Evolutionary conservation across 2,797 vertebrate genomes (phyloP).

Genomic region (Babyrousa celebensis): DNA sequence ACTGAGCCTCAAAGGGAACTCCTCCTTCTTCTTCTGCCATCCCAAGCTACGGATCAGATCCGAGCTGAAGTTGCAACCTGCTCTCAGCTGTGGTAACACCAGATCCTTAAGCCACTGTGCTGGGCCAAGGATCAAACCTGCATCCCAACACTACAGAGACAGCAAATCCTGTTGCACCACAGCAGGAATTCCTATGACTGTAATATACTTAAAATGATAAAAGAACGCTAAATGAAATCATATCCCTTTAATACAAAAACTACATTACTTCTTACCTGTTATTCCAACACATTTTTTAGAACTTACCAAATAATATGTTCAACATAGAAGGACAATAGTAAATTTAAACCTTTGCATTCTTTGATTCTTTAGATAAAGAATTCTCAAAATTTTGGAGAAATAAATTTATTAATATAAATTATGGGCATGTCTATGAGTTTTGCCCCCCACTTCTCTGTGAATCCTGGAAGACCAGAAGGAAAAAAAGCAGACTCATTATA

Average conservation of each 20-base stretch:
- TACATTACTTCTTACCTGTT: neutral
- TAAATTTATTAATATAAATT: neutral
- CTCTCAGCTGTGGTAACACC: too few species aligned
- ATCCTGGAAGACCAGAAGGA: neutral
- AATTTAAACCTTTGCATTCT: neutral
- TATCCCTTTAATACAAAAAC: neutral
- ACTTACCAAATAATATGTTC: neutral
- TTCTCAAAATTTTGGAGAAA: neutral
- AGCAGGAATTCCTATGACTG: neutral
- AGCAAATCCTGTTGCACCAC: too few species aligned
- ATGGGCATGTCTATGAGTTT: neutral
- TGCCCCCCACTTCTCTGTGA: neutral
- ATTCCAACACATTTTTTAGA: neutral
- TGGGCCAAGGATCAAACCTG: too few species aligned
- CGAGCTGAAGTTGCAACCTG: too few species aligned
- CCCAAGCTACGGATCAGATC: too few species aligned
- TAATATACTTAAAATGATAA: constrained; percentile 31
- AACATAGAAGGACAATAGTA: neutral
- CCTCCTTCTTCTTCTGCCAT: too few species aligned
- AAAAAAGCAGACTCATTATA: neutral
- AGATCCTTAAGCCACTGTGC: too few species aligned
- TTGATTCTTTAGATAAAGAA: constrained; percentile 12
- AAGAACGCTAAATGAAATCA: constrained; percentile 16
- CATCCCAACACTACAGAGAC: too few species aligned
- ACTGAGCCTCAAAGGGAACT: too few species aligned